These are phyloP conservation scores for Pangasius mekongensis DNA, from an alignment of 2,797 vertebrate genomes.

Conservation along the genomic window DNA sequence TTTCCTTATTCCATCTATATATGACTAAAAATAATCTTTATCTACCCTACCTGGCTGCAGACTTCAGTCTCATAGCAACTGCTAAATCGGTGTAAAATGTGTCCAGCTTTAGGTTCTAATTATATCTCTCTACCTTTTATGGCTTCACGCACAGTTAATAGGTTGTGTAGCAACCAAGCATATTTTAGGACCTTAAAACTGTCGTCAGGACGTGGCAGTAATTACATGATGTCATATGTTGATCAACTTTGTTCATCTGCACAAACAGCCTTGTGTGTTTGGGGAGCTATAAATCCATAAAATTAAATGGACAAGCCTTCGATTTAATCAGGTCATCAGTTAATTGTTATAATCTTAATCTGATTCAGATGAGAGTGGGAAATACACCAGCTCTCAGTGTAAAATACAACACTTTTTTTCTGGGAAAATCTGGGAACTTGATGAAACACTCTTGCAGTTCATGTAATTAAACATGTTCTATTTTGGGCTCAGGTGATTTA, in stretches of 20 bases:
- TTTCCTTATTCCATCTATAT: background rate
- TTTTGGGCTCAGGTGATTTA: background rate
- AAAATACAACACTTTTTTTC: background rate
- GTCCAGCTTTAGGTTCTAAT: background rate
- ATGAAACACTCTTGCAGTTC: background rate
- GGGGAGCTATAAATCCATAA: background rate
- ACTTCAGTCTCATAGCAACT: constrained; percentile 26
- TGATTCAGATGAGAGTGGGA: background rate
- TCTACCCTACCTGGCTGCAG: constrained; percentile 1
- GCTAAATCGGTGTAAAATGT: background rate
- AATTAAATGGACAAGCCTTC: background rate
- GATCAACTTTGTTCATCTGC: constrained; percentile 6
- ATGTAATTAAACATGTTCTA: background rate
- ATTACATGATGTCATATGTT: constrained; percentile 9
- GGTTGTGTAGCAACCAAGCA: background rate
- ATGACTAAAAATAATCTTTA: constrained; percentile 22
- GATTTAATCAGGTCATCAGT: background rate
- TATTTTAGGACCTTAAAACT: background rate
- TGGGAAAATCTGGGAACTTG: background rate
- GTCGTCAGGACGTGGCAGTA: background rate
- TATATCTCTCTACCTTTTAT: background rate
- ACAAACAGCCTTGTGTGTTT: background rate
- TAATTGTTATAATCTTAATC: background rate
- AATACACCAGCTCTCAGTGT: background rate
- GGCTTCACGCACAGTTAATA: background rate